Base-by-base conservation (phyloP, 2,797 vertebrate genomes). In the Enteromius fasciolatus region DNA sequence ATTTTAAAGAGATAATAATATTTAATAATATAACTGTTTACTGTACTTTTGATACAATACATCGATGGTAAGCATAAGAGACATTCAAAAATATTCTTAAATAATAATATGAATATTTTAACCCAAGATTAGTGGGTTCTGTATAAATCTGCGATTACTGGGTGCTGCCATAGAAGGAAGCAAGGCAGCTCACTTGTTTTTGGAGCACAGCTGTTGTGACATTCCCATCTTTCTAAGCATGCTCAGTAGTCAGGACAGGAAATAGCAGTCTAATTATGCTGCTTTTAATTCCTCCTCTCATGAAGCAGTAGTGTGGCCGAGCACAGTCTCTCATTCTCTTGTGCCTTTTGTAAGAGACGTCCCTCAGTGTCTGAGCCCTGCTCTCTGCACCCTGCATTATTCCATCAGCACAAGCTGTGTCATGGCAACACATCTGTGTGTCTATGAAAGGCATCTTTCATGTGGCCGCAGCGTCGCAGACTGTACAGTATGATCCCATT, bases 341-440 rank as follows among this genome's bases (percentile, higher is more conserved):
- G 25, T 50, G 61, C 41, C 81, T 74, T 84, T 79, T 81, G 61
- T 67, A 63, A 83, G 48, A 75, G 78, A 70, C 59, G 52, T 77
- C 75, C 70, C 59, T 79, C 48, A 52, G 50, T 83, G 33, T 81
- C 41, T 73, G 68, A 81, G 59, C 69, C 82, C 69, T 44, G 67
- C 64, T 84, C 80, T 85, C 52, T 25, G 59, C 87, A 76, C 77
- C 79, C 61, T 9, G 50, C 87, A 76, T 88, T 87, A 86, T 82
- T 88, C 61, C 68, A 75, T 76, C 63, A 85, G 63, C 81, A 75
- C 74, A 81, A 70, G 78, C 88, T 91, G 94, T 88, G 92, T 88
- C 93, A 93, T 93, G 92, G 93, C 84, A 88, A 94, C 90, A 93
- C 93, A 94, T 94, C 94, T 94, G 94, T 89, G 88, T 85, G 11